Conservation (phyloP, 2,888 invertebrate genomes). For the Thumatha senex region DNA sequence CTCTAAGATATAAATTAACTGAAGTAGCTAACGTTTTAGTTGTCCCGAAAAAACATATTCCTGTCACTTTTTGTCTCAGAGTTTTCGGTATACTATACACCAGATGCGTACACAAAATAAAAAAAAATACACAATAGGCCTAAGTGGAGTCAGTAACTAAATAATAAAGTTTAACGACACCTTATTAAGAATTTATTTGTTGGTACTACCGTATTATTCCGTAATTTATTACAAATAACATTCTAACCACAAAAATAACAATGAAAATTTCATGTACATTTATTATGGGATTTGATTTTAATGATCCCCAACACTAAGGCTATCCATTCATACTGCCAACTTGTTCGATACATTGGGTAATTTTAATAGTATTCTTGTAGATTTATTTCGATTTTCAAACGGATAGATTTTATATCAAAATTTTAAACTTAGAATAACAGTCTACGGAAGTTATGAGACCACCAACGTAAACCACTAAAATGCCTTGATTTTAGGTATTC, state of each 20-base stretch:
- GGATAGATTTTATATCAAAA: conserved; percentile 27
- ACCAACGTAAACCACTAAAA: conserved; percentile 25
- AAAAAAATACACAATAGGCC: conserved; percentile 62
- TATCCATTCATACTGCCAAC: conserved; percentile 43
- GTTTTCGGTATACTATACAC: conserved; percentile 39
- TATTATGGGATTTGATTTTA: conserved; percentile 74
- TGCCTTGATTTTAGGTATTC: conserved; percentile 6
- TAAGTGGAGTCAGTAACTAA: conserved; percentile 76
- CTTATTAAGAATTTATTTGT: conserved; percentile 82
- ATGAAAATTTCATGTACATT: conserved; percentile 57
- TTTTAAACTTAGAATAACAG: conserved; percentile 15
- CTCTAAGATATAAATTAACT: too few species aligned
- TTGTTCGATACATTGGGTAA: conserved; percentile 61
- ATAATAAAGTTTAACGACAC: conserved; percentile 76
- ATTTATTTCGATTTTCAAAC: conserved; percentile 52
- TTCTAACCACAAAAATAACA: conserved; percentile 49
- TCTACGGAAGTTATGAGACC: conserved; percentile 23
- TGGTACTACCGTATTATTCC: conserved; percentile 72
- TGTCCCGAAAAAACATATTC: too few species aligned
- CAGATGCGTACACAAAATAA: conserved; percentile 51
- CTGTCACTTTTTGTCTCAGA: too few species aligned
- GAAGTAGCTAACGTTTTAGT: too few species aligned
- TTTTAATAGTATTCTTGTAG: conserved; percentile 58
- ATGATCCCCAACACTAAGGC: conserved; percentile 43
- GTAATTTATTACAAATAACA: conserved; percentile 82